These are phyloP conservation scores for Cheilinus undulatus DNA, from an alignment of 2,113 vertebrate genomes.

Conservation along the genomic window DNA sequence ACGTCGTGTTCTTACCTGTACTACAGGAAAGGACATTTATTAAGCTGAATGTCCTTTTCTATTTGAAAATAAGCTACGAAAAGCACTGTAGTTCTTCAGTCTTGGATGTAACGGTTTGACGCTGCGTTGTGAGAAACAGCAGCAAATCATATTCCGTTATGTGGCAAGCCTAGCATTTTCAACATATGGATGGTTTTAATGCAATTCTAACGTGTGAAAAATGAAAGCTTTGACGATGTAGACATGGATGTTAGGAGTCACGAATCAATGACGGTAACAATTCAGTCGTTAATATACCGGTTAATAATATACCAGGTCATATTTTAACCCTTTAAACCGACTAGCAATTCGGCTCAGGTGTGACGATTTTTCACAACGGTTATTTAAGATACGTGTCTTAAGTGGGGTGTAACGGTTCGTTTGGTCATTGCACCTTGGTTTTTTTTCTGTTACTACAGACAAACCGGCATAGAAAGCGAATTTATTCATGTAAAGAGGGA, in stretches of 20 bases:
- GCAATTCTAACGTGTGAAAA: neutral
- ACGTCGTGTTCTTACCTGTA: constrained; percentile 28
- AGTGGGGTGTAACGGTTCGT: neutral
- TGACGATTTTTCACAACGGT: neutral
- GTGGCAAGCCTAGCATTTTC: constrained; percentile 37
- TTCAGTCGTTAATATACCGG: neutral
- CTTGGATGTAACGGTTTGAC: neutral
- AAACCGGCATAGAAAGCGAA: neutral
- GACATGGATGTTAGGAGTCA: neutral
- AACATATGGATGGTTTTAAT: neutral
- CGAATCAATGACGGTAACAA: neutral
- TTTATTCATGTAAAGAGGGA: neutral
- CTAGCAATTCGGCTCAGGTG: neutral
- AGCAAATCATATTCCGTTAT: constrained; percentile 68
- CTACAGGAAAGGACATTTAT: neutral
- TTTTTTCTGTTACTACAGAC: neutral
- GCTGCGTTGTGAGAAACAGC: constrained; percentile 7
- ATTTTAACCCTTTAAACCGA: neutral
- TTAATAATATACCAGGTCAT: neutral
- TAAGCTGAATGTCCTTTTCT: neutral
- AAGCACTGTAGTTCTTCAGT: neutral
- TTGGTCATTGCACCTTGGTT: neutral
- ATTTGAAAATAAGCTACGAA: neutral
- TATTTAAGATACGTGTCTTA: neutral
- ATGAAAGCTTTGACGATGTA: neutral